Base-by-base conservation (phyloP, 2,113 vertebrate genomes). In the Chionomys nivalis region DNA sequence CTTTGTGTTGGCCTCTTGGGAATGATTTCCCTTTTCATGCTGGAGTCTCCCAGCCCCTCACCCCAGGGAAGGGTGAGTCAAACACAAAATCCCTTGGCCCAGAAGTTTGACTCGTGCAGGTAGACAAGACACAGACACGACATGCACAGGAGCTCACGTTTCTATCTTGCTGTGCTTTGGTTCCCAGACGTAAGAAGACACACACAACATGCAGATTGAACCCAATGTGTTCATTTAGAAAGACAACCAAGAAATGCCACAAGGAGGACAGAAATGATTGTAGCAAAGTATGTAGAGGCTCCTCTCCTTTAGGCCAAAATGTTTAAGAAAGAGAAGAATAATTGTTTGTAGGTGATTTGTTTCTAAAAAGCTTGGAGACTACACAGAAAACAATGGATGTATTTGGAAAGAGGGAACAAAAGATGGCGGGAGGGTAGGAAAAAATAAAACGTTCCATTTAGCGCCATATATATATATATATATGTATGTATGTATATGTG, bases 371-470 rank as follows among this genome's bases (percentile, higher is more conserved):
- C 72, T 94, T 61, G 39, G 82, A 65, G 21, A 47, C 61, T 36
- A 72, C 19, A 26, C 1, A 76, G 75, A 90, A 79, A 87, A 75
- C 1, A 58, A 31, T 61, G 44, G 26, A 63, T 81, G 2, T 76
- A 76, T 76, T 75, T 72, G 23, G 52, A 58, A 70, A 58, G 12
- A 77, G 4, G 52, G 9, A 66, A 66, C 66, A 83, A 77, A 72
- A 36, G 42, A 49, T 6, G 21, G 28, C 58, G 8, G 24, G 31
- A 73, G 12, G 28, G 9, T 4, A 33, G 26, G 7, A 79, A 44
- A 26, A 86, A 58, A 75, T 33, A 8, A 83, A 76, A 3, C 85
- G 82, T 96, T 83, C 65, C 16, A 78, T 87, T 95, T 82, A 82
- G 28, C 73, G 2, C 4, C 33, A 52, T 7, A 66, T 8, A 75